phyloP scores from a whole-genome alignment of 1,140 invertebrate genomes.

The Trichomalopsis sarcophagae region DNA sequence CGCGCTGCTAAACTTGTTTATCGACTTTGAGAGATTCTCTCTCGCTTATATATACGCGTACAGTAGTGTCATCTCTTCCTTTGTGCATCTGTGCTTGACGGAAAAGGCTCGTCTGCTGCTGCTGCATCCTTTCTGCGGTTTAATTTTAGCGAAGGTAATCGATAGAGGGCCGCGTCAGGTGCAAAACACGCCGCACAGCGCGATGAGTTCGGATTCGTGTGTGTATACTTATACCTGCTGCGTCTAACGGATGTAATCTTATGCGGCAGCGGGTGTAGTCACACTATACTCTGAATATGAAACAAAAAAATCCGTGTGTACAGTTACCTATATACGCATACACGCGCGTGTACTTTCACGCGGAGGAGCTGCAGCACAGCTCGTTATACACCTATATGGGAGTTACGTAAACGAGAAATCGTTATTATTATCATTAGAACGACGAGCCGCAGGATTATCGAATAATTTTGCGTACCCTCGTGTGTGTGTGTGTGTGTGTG shows the following conservation, averaged over 20 bases:
- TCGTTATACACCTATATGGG: conserved; percentile 19
- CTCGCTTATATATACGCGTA: too few relatives aligned
- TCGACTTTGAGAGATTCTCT: neutral
- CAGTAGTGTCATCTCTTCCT: neutral
- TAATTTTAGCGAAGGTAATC: neutral
- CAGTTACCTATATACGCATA: conserved; percentile 9
- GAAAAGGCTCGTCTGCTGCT: neutral
- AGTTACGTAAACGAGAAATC: too few relatives aligned
- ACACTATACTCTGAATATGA: neutral
- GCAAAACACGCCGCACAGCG: neutral
- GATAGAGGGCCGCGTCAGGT: neutral
- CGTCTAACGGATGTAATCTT: neutral
- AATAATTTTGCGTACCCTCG: conserved; percentile 8
- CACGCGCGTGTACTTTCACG: conserved; percentile 17
- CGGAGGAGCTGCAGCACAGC: neutral
- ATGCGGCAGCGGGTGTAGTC: neutral
- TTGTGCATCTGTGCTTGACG: neutral
- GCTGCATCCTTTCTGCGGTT: neutral
- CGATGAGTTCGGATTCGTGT: neutral
- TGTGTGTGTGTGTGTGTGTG: too few relatives aligned
- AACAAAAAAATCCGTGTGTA: conserved; percentile 20
- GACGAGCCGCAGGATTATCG: neutral
- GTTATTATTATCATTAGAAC: too few relatives aligned
- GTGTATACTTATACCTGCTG: neutral
- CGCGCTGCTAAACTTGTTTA: neutral